Evolutionary conservation across 2,888 invertebrate genomes (phyloP), one percentile per base, ranked within the genome.

Genomic region (Myopa testacea): DNA sequence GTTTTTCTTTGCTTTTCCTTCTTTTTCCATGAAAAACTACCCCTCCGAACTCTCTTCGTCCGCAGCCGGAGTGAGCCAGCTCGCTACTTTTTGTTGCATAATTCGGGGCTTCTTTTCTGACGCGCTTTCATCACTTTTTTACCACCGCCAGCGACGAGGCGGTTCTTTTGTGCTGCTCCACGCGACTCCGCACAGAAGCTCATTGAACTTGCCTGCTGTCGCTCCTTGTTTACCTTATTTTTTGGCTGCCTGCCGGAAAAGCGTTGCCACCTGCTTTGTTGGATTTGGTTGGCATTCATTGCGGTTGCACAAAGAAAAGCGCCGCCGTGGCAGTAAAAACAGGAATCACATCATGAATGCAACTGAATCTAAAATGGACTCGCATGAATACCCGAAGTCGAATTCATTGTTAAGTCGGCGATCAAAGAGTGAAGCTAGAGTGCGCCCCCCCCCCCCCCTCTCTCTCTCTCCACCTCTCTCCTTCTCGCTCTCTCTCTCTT

Each of bases 211-310:
- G 62, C 7, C 62, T 19, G 62, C 16, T n/a, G 19, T 12, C 12
- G 58, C 19, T 12, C 62, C n/a, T 58, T 58, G 58, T 58, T 58
- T 58, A n/a, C n/a, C n/a, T 58, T 58, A 58, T 58, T 58, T 58
- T 52, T 58, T 58, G 62, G 34, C 62, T 19, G 5, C 6, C 62
- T 19, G 62, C 26, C 62, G 34, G 26, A 10, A 62, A 62, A 10
- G n/a, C 26, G 8, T 19, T 19, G 26, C 62, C 19, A 58, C 14
- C 14, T 62, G 34, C 26, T 34, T 26, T 26, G 8, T 34, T 62
- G 8, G 4, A 26, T 12, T n/a, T n/a, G 67, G 37, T 7, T 40
- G 34, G 68, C 50, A 50, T 19, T 50, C 50, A 69, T 10, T 45
- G 68, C 68, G 26, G n/a, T n/a, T 38, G 37, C 67, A 67, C 4